Base-by-base conservation (phyloP, 2,888 invertebrate genomes). In the Phengaris alcon region DNA sequence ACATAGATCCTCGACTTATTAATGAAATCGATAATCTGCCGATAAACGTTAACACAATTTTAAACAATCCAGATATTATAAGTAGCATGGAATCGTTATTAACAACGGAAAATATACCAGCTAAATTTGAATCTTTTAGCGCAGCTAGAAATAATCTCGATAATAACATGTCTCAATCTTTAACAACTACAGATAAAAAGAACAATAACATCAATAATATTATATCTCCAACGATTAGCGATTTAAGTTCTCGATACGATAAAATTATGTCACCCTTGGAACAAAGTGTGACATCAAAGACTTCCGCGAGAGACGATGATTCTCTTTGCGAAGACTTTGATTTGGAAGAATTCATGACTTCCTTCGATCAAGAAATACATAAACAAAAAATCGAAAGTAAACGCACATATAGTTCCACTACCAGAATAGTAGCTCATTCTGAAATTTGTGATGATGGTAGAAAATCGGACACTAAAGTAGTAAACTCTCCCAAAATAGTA, bases 1-100 rank as follows among this genome's bases (percentile, higher is more conserved):
- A 93, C 78, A 93, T 95, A 77, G 95, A 95, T 84, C 95, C 95
- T 51, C 89, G 93, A 81, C 90, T 96, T 76, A 96, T 96, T 76
- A 96, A 96, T 86, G 95, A 95, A 88, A 95, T 95, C 85, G 96
- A 96, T 86, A 96, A 96, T 88, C 89, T 96, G 74, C 94, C 95
- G 22, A 95, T 96, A 57, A 94, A 93, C 82, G 93, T 94, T 22
- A 93, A 91, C 79, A 94, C 91, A 48, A 89, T 94, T 80, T 82
- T 93, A 79, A 91, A 93, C 81, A 94, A 94, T 79, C 93, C 94
- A 22, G 93, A 93, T 77, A 92, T 94, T 48, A 90, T 93, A 70
- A 93, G 93, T 82, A 94, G 94, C 80, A 91, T 93, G 90, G 94
- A 94, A 83, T 94, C 94, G 74, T 85, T 94, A 78, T 85, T 91